Evolutionary conservation across 2,888 invertebrate genomes (phyloP), one percentile per base, ranked within the genome.

Genomic region (Amblyteles armatorius): DNA sequence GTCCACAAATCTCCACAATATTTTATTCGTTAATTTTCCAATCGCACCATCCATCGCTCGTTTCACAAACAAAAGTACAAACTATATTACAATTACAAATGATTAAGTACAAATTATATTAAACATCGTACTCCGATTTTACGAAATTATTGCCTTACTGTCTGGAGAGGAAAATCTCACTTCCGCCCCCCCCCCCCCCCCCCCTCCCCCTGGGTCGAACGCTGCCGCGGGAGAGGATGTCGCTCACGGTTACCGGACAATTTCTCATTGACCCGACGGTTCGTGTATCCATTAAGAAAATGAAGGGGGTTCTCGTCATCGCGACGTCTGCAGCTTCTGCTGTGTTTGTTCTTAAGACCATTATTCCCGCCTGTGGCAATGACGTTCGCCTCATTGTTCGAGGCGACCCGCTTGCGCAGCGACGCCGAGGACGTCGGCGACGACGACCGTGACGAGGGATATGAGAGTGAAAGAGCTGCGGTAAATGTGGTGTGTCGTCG

Each of bases 231-330:
- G 60, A 60, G 3, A 60, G 60, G 4, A 33, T 33, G 26, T 60
- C n/a, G 6, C 48, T 83, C 68, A 67, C 79, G 76, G 74, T 88
- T 84, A 83, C 87, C 82, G 82, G 79, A 67, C 13, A 48, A 86
- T 86, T 82, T 86, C 78, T 85, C 86, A 85, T 89, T 88, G 88
- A 87, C 86, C 79, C 79, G 77, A 82, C 33, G 63, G 68, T 16
- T 29, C 48, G 29, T 74, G 72, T 79, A 76, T 92, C 91, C 91
- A 92, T 91, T 91, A 92, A 87, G 88, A 88, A 90, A 91, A 91
- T 91, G 91, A 91, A 90, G 86, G 87, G 87, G 77, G 36, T 78
- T 84, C 73, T 60, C 69, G 69, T 63, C 55, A 60, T 36, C 55
- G 26, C n/a, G 26, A 29, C 48, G 68, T 36, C 71, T 55, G 48